phyloP scores from a whole-genome alignment of 2,113 vertebrate species.

The Boleophthalmus pectinirostris region DNA sequence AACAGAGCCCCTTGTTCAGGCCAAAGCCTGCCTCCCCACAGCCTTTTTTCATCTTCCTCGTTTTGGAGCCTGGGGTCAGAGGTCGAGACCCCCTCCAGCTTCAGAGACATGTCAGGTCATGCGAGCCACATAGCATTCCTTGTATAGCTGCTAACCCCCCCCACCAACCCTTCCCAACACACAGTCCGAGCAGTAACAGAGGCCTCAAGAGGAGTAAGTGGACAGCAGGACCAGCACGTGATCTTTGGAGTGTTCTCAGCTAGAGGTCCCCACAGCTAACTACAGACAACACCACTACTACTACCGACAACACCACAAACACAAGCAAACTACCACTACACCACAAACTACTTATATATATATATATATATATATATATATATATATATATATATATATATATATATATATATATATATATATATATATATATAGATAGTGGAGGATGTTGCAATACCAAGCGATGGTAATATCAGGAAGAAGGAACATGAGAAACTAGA shows the following conservation, averaged over 20 bases:
- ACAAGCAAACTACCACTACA: no score
- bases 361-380: no score
- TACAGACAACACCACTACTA: background rate
- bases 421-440: no score
- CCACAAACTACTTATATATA: no score
- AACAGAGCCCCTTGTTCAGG: constrained; percentile 83
- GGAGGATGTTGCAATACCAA: no score
- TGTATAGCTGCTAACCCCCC: constrained; percentile 62
- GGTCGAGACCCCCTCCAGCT: constrained; percentile 80
- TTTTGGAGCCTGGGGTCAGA: constrained; percentile 78
- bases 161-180: constrained; percentile 14
- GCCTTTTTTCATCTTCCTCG: constrained; percentile 80
- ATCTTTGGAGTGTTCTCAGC: constrained; percentile 35
- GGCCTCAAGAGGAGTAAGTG: constrained; percentile 65
- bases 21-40: constrained; percentile 69
- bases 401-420: no score
- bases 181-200: constrained; percentile 46
- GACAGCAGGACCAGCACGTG: constrained; percentile 42
- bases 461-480: no score
- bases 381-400: no score
- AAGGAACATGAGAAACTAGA: no score
- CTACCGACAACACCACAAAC: no score
- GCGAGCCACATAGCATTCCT: constrained; percentile 80
- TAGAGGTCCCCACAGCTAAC: constrained; percentile 18
- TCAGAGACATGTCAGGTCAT: constrained; percentile 83